Base-by-base conservation (phyloP, 2,797 vertebrate species). In the Meda fulgida region DNA sequence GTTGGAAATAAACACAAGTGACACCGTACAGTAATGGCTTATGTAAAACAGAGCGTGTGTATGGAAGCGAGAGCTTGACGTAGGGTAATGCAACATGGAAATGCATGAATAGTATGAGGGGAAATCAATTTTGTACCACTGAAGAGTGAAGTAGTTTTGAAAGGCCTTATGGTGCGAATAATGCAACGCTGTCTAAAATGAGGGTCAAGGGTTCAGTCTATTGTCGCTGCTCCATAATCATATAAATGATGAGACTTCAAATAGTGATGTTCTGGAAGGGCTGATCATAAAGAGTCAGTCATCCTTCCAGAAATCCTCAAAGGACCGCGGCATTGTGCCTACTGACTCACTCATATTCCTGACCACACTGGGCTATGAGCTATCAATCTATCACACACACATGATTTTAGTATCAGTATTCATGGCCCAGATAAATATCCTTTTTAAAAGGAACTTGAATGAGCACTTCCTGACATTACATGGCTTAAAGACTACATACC, bases 1-100 rank as follows among this genome's bases (percentile, higher is more conserved):
- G 85, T 87, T 89, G 69, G 82, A 80, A 88, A 89, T 86, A 90
- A 90, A 90, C 89, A 89, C 81, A 88, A 88, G 85, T 89, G 90
- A 88, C 88, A 89, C 67, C 48, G 70, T 86, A 87, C 75, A 85
- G 85, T 88, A 89, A 89, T 88, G 81, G 85, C 85, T 89, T 87
- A 88, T 89, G 82, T 89, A 86, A 90, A 90, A 88, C 83, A 80
- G 85, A 14, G 53, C 86, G 81, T 71, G 85, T 89, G 78, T 87
- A 84, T 84, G 78, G 80, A 89, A 83, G 75, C 43, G 53, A 65
- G 86, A 86, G 79, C 85, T 86, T 90, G 85, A 84, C 87, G 89
- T 55, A 71, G 66, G 84, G 88, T 88, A 87, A 85, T 83, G 75
- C 70, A 83, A 87, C 80, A 85, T 81, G 84, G 80, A 87, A 83